Percentiles rank a stretch among this genome's conserved stretches.
phyloP scores from a whole-genome alignment of 2,888 invertebrate species.

The Camptogramma bilineatum region DNA sequence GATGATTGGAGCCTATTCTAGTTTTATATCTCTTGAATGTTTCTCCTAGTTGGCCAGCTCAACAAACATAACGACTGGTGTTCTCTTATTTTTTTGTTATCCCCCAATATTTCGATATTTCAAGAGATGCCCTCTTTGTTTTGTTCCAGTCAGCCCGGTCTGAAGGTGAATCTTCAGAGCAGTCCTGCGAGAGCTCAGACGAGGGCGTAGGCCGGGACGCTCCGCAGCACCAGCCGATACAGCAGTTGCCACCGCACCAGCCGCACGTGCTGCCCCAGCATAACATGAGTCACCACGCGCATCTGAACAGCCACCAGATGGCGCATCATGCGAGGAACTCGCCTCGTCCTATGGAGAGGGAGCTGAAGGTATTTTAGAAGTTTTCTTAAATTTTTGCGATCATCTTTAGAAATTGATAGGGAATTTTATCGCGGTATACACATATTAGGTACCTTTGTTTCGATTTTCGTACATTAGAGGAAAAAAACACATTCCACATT shows the following conservation, averaged over 20 bases:
- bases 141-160: conserved; percentile 76
- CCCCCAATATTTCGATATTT: background rate
- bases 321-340: conserved; percentile 72
- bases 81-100: background rate
- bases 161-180: conserved; percentile 80
- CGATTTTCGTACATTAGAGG: no score
- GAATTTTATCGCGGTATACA: no score
- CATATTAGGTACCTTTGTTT: no score
- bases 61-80: no score
- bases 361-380: conserved; percentile 69
- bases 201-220: conserved; percentile 79
- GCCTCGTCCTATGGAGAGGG: conserved; percentile 72
- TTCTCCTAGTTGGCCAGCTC: no score
- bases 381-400: background rate
- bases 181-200: conserved; percentile 81
- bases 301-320: conserved; percentile 61
- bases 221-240: conserved; percentile 62
- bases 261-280: conserved; percentile 56
- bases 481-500: no score
- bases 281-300: conserved; percentile 64
- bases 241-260: conserved; percentile 49
- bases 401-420: background rate
- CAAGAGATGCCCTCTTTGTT: no score
- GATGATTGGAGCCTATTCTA: no score
- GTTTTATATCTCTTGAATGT: no score